These are phyloP conservation scores for Platycnemis pennipes DNA, from an alignment of 2,888 invertebrate genomes.

Conservation along the genomic window DNA sequence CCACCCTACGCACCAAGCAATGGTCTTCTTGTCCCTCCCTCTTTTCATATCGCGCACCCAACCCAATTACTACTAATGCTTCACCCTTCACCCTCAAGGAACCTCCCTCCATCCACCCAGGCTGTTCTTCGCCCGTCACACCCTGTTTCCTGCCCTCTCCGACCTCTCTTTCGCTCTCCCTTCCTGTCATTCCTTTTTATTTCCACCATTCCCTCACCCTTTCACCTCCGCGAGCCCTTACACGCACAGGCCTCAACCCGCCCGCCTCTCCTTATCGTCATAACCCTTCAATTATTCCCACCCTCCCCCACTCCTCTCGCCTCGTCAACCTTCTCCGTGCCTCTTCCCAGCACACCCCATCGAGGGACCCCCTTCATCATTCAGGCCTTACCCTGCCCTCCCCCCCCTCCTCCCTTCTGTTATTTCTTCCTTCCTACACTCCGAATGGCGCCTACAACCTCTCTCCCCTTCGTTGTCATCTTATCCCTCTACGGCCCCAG, in stretches of 20 bases:
- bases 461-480: neutral
- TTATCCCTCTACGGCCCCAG: neutral
- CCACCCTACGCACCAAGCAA: neutral
- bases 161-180: neutral
- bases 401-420: neutral
- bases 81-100: neutral
- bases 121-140: neutral
- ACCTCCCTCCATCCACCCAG: neutral
- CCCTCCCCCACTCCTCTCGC: neutral
- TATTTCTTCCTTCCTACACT: neutral
- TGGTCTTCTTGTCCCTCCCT: neutral
- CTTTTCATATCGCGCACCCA: neutral
- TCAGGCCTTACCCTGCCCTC: neutral
- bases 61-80: slow-evolving; percentile 32
- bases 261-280: slow-evolving; percentile 17
- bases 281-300: slow-evolving; percentile 34
- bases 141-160: neutral
- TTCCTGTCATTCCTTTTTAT: neutral
- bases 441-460: neutral
- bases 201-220: too few relatives aligned
- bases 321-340: neutral
- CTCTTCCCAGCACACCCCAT: neutral
- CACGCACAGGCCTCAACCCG: neutral
- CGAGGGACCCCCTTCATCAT: neutral
- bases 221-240: neutral